A percentile compares a stretch with the other conserved stretches of the same genome.
Conservation (phyloP, 1,140 invertebrate genomes). For the Drosophila arawakana region DNA sequence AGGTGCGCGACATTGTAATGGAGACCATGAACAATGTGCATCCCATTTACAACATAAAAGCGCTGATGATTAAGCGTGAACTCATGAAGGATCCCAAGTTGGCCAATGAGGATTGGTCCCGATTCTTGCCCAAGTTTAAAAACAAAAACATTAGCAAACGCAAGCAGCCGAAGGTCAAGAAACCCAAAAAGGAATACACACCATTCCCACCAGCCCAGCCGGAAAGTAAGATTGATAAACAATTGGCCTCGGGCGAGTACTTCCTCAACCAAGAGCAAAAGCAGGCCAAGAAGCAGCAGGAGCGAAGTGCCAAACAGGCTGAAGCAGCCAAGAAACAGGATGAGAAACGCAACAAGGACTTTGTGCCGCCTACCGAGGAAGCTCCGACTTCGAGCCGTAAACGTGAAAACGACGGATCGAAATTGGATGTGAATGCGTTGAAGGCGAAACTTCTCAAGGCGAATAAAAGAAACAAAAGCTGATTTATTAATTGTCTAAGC, state of each 20-base stretch:
- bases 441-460: constrained; percentile 76
- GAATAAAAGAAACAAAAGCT: constrained; percentile 67
- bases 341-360: constrained; percentile 91
- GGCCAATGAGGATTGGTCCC: constrained; percentile 98
- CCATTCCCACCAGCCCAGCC: constrained; percentile 98
- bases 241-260: constrained; percentile 98
- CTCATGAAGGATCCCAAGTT: constrained; percentile 95
- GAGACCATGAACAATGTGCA: constrained; percentile 99
- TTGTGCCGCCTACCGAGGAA: constrained; percentile 92
- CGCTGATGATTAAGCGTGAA: constrained; percentile 98
- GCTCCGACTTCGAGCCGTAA: constrained; percentile 40
- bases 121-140: constrained; percentile 98
- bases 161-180: constrained; percentile 93
- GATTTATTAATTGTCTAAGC: constrained; percentile 17
- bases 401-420: constrained; percentile 37
- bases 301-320: constrained; percentile 90
- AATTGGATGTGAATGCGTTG: constrained; percentile 70
- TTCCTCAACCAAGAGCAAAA: constrained; percentile 95
- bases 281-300: constrained; percentile 89
- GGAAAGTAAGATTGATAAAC: constrained; percentile 97
- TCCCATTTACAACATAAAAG: constrained; percentile 99
- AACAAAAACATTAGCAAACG: constrained; percentile 95
- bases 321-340: constrained; percentile 89
- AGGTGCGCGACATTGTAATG: constrained; percentile 96
- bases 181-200: constrained; percentile 96